Conservation (phyloP, 2,888 invertebrate genomes). For the Exocentrus adspersus region DNA sequence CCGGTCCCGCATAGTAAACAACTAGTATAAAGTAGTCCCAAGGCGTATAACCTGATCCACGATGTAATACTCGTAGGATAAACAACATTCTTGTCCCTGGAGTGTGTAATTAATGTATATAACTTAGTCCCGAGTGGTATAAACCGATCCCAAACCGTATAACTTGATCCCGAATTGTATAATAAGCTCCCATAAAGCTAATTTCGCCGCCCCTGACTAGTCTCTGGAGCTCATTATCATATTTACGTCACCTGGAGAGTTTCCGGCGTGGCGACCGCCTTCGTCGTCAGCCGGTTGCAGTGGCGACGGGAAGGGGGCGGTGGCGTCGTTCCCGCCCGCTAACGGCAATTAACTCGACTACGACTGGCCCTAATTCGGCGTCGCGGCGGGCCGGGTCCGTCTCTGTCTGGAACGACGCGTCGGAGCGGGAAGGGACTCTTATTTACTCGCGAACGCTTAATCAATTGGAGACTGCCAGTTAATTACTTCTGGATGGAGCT, state of each 20-base stretch:
- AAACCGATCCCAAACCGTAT: no score
- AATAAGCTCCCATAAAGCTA: neutral
- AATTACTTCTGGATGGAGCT: slow-evolving; percentile 31
- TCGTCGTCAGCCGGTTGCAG: slow-evolving; percentile 45
- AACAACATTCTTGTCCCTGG: no score
- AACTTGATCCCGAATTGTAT: no score
- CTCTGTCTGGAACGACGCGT: slow-evolving; percentile 41
- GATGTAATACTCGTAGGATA: no score
- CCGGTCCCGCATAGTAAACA: no score
- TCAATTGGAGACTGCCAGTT: slow-evolving; percentile 30
- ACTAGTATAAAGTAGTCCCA: no score
- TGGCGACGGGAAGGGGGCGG: slow-evolving; percentile 27
- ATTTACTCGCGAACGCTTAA: slow-evolving; percentile 31
- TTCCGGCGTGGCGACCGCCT: slow-evolving; percentile 35
- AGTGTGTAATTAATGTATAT: no score
- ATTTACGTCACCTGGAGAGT: slow-evolving; percentile 41
- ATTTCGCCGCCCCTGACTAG: slow-evolving; percentile 2
- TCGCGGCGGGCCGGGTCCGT: slow-evolving; percentile 41
- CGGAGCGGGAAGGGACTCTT: slow-evolving; percentile 37
- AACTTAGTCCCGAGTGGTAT: no score
- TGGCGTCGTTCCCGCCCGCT: slow-evolving; percentile 29
- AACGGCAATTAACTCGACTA: slow-evolving; percentile 50
- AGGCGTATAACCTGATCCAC: no score
- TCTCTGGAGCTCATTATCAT: slow-evolving; percentile 35
- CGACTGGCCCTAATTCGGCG: slow-evolving; percentile 49